Base-by-base conservation (phyloP, 2,888 invertebrate genomes). In the Myopa testacea region DNA sequence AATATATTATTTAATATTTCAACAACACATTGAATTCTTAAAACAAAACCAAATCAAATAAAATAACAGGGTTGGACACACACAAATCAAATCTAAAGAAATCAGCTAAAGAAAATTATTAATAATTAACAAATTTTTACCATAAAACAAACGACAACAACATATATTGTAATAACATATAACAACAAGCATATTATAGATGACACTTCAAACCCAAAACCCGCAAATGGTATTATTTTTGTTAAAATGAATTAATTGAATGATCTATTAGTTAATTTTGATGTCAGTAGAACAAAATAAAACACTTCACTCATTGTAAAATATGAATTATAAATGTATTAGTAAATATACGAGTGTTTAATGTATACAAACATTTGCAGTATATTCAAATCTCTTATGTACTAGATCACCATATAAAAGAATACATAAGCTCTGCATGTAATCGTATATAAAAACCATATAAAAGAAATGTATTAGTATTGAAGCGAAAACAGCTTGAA, bases 101-200 rank as follows among this genome's bases (percentile, higher is more conserved):
- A 71, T 60, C 73, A 74, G 69, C 7, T 34, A 73, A 78, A 75
- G 62, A 55, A 75, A 52, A 76, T 37, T 55, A 12, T 76, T 62
- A 75, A 73, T 79, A 63, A 78, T 58, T 74, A 78, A 78, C 79
- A 76, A 75, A 55, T 78, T 78, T 52, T 74, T 70, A 79, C 34
- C 55, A 37, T 58, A 37, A 19, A 72, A 65, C 58, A 72, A 65
- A 75, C 68, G 75, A 68, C 65, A 71, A 73, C 70, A 38, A 75
- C 67, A 70, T 37, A 76, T 80, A 80, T 78, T 78, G 80, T 79
- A 81, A 80, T 80, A 82, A 80, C 78, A 75, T 79, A 79, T 77
- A 75, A 74, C 68, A 67, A 72, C 60, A 19, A 78, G 60, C 71
- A 63, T 63, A 71, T 63, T 19, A 26, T 26, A 26, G 26, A 26